Percentiles rank a stretch among this genome's conserved stretches.
These are phyloP conservation scores for Cabera pusaria DNA, from an alignment of 2,888 invertebrate species.

Conservation along the genomic window DNA sequence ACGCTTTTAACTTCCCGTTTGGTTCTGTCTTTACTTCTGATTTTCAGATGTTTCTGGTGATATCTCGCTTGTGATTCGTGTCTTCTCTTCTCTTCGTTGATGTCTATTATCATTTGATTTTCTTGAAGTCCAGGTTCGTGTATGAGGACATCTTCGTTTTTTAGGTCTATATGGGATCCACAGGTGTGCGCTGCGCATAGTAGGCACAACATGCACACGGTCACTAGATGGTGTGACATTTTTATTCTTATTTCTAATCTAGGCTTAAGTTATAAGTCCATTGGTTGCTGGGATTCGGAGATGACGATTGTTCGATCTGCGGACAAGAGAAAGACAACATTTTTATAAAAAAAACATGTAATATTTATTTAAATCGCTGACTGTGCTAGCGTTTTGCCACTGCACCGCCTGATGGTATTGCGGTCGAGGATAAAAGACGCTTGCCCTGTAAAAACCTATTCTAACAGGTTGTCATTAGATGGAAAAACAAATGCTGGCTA, in stretches of 20 bases:
- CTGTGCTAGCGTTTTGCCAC: too few relatives aligned
- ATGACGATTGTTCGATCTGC: conserved; percentile 40
- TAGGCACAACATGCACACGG: conserved; percentile 92
- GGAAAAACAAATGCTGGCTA: too few relatives aligned
- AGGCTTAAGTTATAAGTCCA: conserved; percentile 44
- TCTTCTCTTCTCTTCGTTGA: conserved; percentile 51
- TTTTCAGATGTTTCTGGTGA: conserved; percentile 57
- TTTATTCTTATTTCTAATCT: conserved; percentile 41
- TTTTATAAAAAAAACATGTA: too few relatives aligned
- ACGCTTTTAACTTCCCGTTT: conserved; percentile 57
- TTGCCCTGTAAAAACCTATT: too few relatives aligned
- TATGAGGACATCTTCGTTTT: conserved; percentile 43
- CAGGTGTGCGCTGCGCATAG: conserved; percentile 91
- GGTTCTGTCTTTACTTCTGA: conserved; percentile 42
- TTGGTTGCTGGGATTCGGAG: conserved; percentile 33
- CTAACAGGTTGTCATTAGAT: too few relatives aligned
- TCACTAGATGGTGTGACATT: conserved; percentile 85
- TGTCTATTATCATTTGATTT: conserved; percentile 43
- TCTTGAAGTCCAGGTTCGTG: conserved; percentile 47
- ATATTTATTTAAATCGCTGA: too few relatives aligned
- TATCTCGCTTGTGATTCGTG: conserved; percentile 44
- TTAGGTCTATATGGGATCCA: conserved; percentile 85
- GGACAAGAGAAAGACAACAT: conserved; percentile 32
- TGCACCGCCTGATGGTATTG: too few relatives aligned
- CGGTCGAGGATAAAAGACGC: too few relatives aligned